Conservation (phyloP, 2,797 vertebrate species). For the Rhabdophis nuchalis region DNA sequence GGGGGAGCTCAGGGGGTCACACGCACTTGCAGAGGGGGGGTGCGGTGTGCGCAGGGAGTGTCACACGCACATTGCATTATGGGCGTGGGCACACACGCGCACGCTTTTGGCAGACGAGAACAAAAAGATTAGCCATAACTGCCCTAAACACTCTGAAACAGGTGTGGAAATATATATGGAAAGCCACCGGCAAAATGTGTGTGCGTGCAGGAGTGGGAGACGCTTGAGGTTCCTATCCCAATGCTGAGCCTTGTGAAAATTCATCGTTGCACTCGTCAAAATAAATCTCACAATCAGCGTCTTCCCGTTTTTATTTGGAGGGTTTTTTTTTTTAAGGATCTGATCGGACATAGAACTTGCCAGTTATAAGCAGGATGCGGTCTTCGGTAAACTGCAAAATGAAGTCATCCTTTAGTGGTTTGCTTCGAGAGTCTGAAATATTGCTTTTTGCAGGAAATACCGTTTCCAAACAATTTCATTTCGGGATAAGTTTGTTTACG, state of each 20-base stretch:
- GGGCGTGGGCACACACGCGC: too few species aligned
- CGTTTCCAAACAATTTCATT: slow-evolving; percentile 21
- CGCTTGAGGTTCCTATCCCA: neutral
- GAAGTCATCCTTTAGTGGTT: slow-evolving; percentile 36
- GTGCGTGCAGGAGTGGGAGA: accelerated
- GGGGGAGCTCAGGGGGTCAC: too few species aligned
- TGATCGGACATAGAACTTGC: slow-evolving; percentile 27
- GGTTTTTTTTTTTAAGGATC: slow-evolving; percentile 15
- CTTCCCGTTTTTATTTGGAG: neutral
- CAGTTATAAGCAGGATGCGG: slow-evolving; percentile 3
- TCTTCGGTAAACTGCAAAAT: slow-evolving; percentile 26
- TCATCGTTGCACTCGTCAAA: slow-evolving; percentile 13
- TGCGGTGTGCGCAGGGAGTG: too few species aligned
- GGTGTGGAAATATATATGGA: neutral
- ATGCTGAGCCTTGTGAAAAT: neutral
- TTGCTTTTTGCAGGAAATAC: slow-evolving; percentile 24
- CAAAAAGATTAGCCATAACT: too few species aligned
- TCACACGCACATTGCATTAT: too few species aligned
- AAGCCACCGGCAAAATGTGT: neutral
- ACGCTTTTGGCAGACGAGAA: too few species aligned
- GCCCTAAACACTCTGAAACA: neutral
- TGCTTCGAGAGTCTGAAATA: slow-evolving; percentile 2
- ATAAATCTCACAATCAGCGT: slow-evolving; percentile 34
- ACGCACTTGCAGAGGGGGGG: too few species aligned
- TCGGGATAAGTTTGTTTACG: neutral